phyloP scores from a whole-genome alignment of 2,113 vertebrate genomes.

The Aix galericulata region DNA sequence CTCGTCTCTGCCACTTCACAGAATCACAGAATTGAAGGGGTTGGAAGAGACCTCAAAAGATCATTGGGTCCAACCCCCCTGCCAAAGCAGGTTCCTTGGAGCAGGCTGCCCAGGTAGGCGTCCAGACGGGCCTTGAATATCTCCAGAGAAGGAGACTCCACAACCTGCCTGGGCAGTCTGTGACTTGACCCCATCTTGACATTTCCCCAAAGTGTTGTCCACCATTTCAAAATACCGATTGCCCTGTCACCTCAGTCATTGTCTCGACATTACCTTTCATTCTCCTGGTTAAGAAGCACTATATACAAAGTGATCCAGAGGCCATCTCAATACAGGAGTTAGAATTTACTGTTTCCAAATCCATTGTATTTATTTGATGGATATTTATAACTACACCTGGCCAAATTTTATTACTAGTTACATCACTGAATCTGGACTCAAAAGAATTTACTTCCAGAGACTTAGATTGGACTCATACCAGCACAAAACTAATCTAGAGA shows the following conservation, averaged over 20 bases:
- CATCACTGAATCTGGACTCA: not conserved
- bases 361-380: not conserved
- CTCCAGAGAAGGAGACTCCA: no score
- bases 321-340: not conserved
- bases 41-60: no score
- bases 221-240: not conserved
- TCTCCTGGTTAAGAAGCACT: not conserved
- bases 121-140: no score
- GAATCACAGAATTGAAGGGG: no score
- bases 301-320: not conserved
- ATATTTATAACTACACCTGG: not conserved
- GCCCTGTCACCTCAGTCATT: not conserved
- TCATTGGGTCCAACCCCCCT: no score
- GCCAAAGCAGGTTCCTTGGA: no score
- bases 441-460: not conserved
- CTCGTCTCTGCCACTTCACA: not conserved
- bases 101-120: no score
- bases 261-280: not conserved
- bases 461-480: not conserved
- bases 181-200: not conserved
- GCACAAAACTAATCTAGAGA: constrained; percentile 15
- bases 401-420: not conserved
- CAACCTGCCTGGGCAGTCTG: no score
- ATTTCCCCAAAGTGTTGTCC: not conserved
- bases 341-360: not conserved